phyloP scores from a whole-genome alignment of 2,888 invertebrate species.

The Synergus itoensis region DNA sequence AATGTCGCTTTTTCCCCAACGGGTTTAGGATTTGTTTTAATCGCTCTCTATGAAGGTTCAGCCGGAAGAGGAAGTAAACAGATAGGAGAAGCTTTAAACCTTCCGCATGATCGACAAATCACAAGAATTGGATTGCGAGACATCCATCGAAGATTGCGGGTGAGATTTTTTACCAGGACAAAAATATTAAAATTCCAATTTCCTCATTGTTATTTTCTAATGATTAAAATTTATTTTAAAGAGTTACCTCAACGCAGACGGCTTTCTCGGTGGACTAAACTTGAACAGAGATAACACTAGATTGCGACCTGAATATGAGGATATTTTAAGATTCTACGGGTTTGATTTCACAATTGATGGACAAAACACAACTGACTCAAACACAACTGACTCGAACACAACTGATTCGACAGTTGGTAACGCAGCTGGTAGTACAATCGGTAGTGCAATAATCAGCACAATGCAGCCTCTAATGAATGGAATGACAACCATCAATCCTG shows the following conservation, averaged over 20 bases:
- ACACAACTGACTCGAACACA: conserved; percentile 6
- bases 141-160: conserved; percentile 89
- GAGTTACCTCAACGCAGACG: conserved; percentile 92
- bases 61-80: conserved; percentile 86
- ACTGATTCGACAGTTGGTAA: conserved; percentile 39
- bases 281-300: conserved; percentile 89
- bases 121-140: conserved; percentile 90
- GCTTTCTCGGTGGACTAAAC: conserved; percentile 89
- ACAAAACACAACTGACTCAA: conserved; percentile 42
- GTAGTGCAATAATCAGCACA: conserved; percentile 21
- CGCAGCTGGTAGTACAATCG: conserved; percentile 49
- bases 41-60: conserved; percentile 89
- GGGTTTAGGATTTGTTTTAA: conserved; percentile 88
- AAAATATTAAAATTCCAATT: not conserved
- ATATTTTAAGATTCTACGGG: conserved; percentile 88
- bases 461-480: not conserved
- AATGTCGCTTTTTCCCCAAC: conserved; percentile 93
- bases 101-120: conserved; percentile 87
- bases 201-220: not conserved
- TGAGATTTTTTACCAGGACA: conserved; percentile 77
- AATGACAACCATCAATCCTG: conserved; percentile 69
- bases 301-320: conserved; percentile 86
- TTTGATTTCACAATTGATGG: conserved; percentile 82
- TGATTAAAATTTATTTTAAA: conserved; percentile 69
- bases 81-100: conserved; percentile 84